A percentile compares a stretch with the other conserved stretches of the same genome.
Conservation (phyloP, 2,888 invertebrate genomes). For the Andrena chrysosceles region DNA sequence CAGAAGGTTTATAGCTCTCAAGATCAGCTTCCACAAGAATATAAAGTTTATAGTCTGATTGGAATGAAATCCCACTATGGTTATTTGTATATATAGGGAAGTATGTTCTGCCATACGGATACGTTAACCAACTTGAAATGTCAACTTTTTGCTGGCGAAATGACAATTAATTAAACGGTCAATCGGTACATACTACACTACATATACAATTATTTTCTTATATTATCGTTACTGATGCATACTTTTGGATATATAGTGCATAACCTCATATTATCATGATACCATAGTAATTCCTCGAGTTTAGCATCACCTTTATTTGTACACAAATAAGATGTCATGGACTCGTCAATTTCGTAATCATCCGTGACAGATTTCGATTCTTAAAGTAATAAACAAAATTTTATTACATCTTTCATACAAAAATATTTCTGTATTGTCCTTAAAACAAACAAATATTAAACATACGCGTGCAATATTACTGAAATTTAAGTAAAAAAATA, state of each 20-base stretch:
- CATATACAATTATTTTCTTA: neutral
- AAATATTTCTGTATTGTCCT: neutral
- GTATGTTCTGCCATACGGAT: slow-evolving; percentile 80
- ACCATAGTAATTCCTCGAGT: slow-evolving; percentile 88
- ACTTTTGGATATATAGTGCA: slow-evolving; percentile 88
- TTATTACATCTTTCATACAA: slow-evolving; percentile 11
- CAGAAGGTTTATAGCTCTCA: slow-evolving; percentile 75
- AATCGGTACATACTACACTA: slow-evolving; percentile 6
- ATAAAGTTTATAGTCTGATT: slow-evolving; percentile 78
- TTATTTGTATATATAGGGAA: slow-evolving; percentile 83
- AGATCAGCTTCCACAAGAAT: slow-evolving; percentile 83
- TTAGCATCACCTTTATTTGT: slow-evolving; percentile 87
- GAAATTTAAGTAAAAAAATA: too few relatives aligned
- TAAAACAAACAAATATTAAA: neutral
- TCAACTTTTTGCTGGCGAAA: slow-evolving; percentile 84
- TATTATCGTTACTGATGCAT: slow-evolving; percentile 65
- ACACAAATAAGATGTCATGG: slow-evolving; percentile 86
- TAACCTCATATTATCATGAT: slow-evolving; percentile 85
- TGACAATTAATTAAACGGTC: slow-evolving; percentile 37
- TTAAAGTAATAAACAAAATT: slow-evolving; percentile 49
- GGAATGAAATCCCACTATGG: slow-evolving; percentile 65
- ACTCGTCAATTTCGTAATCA: slow-evolving; percentile 51
- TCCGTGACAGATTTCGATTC: slow-evolving; percentile 53
- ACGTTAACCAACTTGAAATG: slow-evolving; percentile 84
- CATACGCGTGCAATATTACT: too few relatives aligned